Evolutionary conservation across 2,113 vertebrate species (phyloP), one percentile per base, ranked within the genome.

Genomic region (Tiliqua scincoides): DNA sequence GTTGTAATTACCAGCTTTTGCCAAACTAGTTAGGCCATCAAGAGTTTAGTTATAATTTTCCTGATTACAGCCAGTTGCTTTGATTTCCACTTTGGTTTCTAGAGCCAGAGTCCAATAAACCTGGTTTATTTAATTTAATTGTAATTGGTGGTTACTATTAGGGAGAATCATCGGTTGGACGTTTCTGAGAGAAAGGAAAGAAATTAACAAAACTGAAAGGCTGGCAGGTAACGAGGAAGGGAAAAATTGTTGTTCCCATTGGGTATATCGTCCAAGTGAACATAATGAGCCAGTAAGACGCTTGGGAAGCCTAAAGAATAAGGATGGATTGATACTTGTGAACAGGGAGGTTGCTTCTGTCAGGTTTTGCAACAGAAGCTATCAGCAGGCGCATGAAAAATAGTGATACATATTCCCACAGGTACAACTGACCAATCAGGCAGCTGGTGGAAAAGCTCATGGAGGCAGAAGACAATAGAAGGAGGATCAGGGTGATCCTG

Each of bases 41-140:
- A 83, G 9, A 62, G 43, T n/a, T 59, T 89, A 52, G 76, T 90
- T 93, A 88, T 91, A 82, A 91, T 91, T 93, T 93, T 90, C 54
- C 89, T 89, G 83, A 86, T 92, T 93, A 77, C 43, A 83, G 88
- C 86, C 85, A 85, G 37, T 88, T 89, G 65, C 80, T 93, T 90
- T 75, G 83, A 89, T 93, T 94, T 94, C 84, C 61, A 87, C 35
- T 86, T 40, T 21, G 3, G 89, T 92, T 93, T 88, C 84, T 30
- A 21, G 76, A 81, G 18, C 43, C 52, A 52, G 18, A 52, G 67
- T 82, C 79, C 85, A 85, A 90, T 91, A 90, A 94, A 88, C 20
- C 62, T 35, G 6, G 79, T 93, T 87, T 84, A 85, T 92, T 84
- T 90, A 91, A 89, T 84, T 48, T 83, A 52, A 85, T 61, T 63